Evolutionary conservation across 2,113 vertebrate species (phyloP).

Genomic region (Oenanthe oenanthe): DNA sequence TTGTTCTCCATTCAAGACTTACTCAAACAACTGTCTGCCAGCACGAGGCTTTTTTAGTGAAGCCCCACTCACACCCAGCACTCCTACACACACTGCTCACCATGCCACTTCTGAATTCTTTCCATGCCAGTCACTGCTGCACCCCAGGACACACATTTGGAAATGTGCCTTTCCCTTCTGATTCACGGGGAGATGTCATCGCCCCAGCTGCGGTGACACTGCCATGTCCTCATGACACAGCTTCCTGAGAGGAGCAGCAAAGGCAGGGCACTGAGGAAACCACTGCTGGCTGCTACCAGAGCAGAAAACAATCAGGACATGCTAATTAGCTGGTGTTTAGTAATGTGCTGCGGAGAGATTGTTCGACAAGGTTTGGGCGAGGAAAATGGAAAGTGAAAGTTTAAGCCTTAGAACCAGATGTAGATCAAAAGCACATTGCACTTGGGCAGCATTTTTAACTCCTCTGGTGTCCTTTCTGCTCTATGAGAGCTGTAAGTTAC

Average conservation of each 20-base stretch:
- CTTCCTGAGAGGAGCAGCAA: background rate
- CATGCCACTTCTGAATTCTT: background rate
- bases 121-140: background rate
- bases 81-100: background rate
- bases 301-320: background rate
- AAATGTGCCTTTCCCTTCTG: slow-evolving; percentile 28
- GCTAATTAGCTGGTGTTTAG: background rate
- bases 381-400: slow-evolving; percentile 6
- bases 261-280: background rate
- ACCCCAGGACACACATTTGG: background rate
- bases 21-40: background rate
- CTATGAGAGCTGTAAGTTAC: background rate
- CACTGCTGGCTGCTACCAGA: background rate
- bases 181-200: background rate
- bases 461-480: background rate
- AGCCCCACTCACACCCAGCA: background rate
- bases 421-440: background rate
- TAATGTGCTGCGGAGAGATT: background rate
- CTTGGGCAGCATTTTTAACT: background rate
- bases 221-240: background rate
- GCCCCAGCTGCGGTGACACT: background rate
- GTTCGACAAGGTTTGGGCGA: background rate
- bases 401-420: background rate
- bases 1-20: background rate
- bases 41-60: background rate